Evolutionary conservation across 2,797 vertebrate species (phyloP).

Genomic region (Coreius guichenoti): DNA sequence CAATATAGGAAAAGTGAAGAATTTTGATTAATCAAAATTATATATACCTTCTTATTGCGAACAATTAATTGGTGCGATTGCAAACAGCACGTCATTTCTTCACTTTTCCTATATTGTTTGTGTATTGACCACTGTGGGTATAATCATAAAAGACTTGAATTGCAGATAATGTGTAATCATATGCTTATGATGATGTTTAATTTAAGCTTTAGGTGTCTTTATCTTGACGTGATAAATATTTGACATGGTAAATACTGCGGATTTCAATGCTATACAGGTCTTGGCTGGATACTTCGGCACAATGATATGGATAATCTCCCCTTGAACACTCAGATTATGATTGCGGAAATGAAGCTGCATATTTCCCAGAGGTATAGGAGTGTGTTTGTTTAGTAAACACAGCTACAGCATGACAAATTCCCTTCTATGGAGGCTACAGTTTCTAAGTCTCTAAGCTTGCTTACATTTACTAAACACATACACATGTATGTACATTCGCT

Average conservation of each 20-base stretch:
- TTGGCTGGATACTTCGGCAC: conserved; percentile 40
- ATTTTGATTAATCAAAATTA: neutral
- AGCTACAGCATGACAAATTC: conserved; percentile 45
- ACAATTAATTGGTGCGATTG: neutral
- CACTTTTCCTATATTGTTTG: neutral
- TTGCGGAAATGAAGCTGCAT: conserved; percentile 48
- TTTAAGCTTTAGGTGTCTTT: conserved; percentile 6
- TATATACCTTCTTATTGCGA: neutral
- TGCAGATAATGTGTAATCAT: conserved; percentile 10
- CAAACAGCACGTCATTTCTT: neutral
- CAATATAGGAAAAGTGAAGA: too few species aligned
- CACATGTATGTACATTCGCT: neutral
- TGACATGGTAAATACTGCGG: neutral
- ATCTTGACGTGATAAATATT: conserved; percentile 15
- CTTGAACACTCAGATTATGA: conserved; percentile 50
- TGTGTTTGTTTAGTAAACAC: conserved; percentile 26
- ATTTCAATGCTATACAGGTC: conserved; percentile 12
- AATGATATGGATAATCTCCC: conserved; percentile 55
- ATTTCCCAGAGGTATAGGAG: conserved; percentile 49
- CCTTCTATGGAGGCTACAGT: conserved; percentile 13
- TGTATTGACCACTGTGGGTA: neutral
- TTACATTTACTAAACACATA: conserved; percentile 24
- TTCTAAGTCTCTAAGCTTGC: conserved; percentile 8
- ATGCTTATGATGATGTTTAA: neutral
- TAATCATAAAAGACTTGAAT: conserved; percentile 11